These are phyloP conservation scores for Drosophila triauraria DNA, from an alignment of 1,140 invertebrate genomes.

Conservation along the genomic window DNA sequence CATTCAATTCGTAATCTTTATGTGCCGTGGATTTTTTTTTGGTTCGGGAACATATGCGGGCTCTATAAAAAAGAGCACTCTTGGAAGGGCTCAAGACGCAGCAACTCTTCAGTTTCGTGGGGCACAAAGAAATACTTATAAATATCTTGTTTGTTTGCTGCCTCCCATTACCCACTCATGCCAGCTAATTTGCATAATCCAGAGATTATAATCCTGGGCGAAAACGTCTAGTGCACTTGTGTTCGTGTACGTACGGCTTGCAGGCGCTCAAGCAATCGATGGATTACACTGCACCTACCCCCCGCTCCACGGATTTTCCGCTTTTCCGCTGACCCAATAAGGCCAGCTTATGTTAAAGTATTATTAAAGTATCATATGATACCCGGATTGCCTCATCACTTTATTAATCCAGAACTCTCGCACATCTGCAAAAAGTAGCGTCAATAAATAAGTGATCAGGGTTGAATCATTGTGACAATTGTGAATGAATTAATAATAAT, in stretches of 20 bases:
- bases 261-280: constrained; percentile 62
- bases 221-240: constrained; percentile 37
- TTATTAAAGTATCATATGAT: constrained; percentile 17
- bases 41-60: constrained; percentile 26
- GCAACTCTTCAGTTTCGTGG: constrained; percentile 4
- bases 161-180: constrained; percentile 37
- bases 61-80: constrained; percentile 13
- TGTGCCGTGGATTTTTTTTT: constrained; percentile 19
- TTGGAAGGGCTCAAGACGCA: constrained; percentile 4
- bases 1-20: constrained; percentile 44
- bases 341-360: constrained; percentile 4
- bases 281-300: constrained; percentile 51
- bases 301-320: constrained; percentile 6
- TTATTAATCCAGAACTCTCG: constrained; percentile 2
- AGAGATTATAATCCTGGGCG: constrained; percentile 54
- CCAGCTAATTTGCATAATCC: constrained; percentile 56
- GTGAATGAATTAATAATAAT: constrained; percentile 1
- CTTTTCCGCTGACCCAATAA: constrained; percentile 36
- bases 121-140: constrained; percentile 44
- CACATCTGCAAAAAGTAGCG: constrained; percentile 5
- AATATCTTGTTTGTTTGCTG: constrained; percentile 34
- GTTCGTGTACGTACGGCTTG: constrained; percentile 16
- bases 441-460: not conserved
- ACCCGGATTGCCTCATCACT: constrained; percentile 28
- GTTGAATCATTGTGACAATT: constrained; percentile 3